Conservation (phyloP, 2,113 vertebrate species). For the Megalops atlanticus region DNA sequence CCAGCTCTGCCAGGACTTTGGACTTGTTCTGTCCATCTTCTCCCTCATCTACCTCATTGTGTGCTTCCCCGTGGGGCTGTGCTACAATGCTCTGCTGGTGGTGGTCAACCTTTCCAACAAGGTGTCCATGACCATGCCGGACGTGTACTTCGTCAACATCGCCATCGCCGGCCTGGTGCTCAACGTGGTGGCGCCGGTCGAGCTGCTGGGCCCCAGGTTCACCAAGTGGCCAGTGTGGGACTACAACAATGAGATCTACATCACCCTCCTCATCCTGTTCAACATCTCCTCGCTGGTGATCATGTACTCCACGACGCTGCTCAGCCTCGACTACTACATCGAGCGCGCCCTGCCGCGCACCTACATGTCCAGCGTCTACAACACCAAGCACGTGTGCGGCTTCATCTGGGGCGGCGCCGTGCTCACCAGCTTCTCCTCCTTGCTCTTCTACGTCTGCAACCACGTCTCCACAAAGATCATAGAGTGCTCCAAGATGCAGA, state of each 20-base stretch:
- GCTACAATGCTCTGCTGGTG: conserved; percentile 88
- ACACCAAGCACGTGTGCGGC: conserved; percentile 92
- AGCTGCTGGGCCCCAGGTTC: conserved; percentile 84
- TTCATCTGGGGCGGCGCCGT: conserved; percentile 97
- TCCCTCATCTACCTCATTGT: conserved; percentile 90
- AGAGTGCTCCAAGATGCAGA: conserved; percentile 94
- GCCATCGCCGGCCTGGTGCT: conserved; percentile 90
- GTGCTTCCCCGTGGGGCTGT: conserved; percentile 89
- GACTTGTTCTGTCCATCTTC: conserved; percentile 82
- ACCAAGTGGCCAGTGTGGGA: conserved; percentile 87
- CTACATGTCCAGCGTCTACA: conserved; percentile 96
- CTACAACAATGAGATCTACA: conserved; percentile 83
- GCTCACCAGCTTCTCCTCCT: conserved; percentile 93
- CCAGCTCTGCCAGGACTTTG: conserved; percentile 85
- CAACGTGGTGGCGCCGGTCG: conserved; percentile 81
- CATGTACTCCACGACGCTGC: conserved; percentile 93
- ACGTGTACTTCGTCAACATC: conserved; percentile 97
- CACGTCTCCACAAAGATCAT: conserved; percentile 88
- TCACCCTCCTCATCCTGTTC: conserved; percentile 92
- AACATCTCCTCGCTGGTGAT: conserved; percentile 89
- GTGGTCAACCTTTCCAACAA: conserved; percentile 91
- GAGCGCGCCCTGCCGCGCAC: conserved; percentile 91
- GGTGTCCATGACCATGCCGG: conserved; percentile 93
- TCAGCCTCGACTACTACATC: conserved; percentile 95
- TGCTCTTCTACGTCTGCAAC: conserved; percentile 94